A percentile compares a stretch with the other conserved stretches of the same genome.
phyloP scores from a whole-genome alignment of 2,888 invertebrate genomes.

The Capitulum mitella region DNA sequence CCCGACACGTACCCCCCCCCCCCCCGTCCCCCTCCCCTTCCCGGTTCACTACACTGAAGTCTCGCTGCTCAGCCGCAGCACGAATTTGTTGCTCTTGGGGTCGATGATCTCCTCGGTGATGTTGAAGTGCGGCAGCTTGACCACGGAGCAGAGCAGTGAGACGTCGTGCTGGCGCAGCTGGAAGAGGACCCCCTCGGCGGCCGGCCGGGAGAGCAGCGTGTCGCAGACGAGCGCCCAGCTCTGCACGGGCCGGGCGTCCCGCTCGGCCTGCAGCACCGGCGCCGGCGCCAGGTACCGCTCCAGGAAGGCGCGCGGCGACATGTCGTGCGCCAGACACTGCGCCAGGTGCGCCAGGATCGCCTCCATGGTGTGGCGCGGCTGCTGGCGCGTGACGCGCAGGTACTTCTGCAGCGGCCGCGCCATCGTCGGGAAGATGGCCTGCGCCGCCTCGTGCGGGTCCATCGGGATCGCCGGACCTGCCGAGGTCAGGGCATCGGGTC shows the following conservation, averaged over 20 bases:
- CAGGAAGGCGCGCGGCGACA: conserved; percentile 88
- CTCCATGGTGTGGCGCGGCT: conserved; percentile 90
- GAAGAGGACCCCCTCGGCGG: conserved; percentile 76
- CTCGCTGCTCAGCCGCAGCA: conserved; percentile 86
- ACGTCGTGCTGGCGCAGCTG: conserved; percentile 89
- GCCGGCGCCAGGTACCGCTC: conserved; percentile 84
- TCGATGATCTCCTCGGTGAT: conserved; percentile 93
- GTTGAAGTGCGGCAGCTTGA: conserved; percentile 84
- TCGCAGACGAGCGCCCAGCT: conserved; percentile 95
- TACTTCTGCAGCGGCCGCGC: conserved; percentile 94
- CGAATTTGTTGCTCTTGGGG: conserved; percentile 91
- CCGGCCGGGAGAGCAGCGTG: conserved; percentile 75
- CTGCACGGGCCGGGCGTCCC: conserved; percentile 70
- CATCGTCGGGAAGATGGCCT: conserved; percentile 94
- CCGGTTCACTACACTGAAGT: conserved; percentile 69
- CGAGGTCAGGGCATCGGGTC: neutral
- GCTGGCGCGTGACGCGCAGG: conserved; percentile 87
- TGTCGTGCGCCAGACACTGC: conserved; percentile 83
- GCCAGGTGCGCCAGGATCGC: conserved; percentile 84
- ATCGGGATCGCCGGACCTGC: conserved; percentile 70
- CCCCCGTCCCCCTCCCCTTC: neutral
- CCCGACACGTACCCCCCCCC: neutral
- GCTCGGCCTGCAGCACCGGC: conserved; percentile 71
- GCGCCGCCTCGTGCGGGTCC: conserved; percentile 92
- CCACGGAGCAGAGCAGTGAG: conserved; percentile 77